These are phyloP conservation scores for Nerophis ophidion DNA, from an alignment of 2,113 vertebrate genomes.

Conservation along the genomic window DNA sequence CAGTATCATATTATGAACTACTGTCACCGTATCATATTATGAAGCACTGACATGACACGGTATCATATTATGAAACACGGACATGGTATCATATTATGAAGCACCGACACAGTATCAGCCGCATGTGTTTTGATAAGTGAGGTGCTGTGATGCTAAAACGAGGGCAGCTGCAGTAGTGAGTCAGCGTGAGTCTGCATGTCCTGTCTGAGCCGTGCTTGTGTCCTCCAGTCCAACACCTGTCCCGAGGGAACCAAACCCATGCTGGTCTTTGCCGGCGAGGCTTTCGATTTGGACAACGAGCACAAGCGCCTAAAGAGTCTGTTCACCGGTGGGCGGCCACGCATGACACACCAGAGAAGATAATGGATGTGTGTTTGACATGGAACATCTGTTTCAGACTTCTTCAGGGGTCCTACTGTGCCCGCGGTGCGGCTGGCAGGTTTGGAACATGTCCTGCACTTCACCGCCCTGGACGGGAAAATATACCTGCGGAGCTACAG, in stretches of 20 bases:
- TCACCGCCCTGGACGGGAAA: constrained; percentile 85
- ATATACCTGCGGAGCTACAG: constrained; percentile 93
- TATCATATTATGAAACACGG: too few relatives aligned
- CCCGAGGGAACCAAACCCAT: constrained; percentile 92
- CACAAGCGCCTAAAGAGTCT: constrained; percentile 84
- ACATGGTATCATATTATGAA: too few relatives aligned
- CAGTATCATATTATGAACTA: too few relatives aligned
- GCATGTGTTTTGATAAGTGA: too few relatives aligned
- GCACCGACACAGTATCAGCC: too few relatives aligned
- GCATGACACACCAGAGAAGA: background rate
- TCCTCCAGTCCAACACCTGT: constrained; percentile 78
- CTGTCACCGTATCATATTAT: too few relatives aligned
- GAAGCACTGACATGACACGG: too few relatives aligned
- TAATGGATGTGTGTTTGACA: background rate
- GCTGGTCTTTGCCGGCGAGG: constrained; percentile 90
- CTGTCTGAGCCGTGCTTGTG: too few relatives aligned
- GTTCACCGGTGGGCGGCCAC: constrained; percentile 79
- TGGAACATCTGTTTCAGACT: constrained; percentile 71
- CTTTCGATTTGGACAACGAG: constrained; percentile 81
- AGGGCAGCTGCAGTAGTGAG: too few relatives aligned
- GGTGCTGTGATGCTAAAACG: too few relatives aligned
- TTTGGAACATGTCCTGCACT: constrained; percentile 86
- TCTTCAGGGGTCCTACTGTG: constrained; percentile 88
- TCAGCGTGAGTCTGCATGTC: too few relatives aligned
- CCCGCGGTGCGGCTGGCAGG: constrained; percentile 86